Base-by-base conservation (phyloP, 2,888 invertebrate genomes). In the Apoda limacodes region DNA sequence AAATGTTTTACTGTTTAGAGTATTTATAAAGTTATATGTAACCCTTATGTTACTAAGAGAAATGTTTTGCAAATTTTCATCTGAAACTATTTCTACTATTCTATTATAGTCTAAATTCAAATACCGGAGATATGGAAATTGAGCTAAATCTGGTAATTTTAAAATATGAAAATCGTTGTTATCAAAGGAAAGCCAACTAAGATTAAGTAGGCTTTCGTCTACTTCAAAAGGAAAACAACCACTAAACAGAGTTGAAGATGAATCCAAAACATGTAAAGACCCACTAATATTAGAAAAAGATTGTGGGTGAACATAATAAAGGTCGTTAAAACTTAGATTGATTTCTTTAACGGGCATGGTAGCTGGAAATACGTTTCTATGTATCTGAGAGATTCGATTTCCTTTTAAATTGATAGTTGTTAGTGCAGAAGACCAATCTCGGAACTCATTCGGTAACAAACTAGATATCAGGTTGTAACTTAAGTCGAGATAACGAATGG, bases 251-350 rank as follows among this genome's bases (percentile, higher is more conserved):
- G 92, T 91, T 51, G 93, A 93, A 39, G 94, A 93, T 30, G 94
- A 83, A 64, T 95, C 95, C 21, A 95, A 72, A 39, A 90, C 90
- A 63, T 92, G 90, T 29, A 95, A 71, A 12, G 87, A 87, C 30
- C 85, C 84, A 19, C 89, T 87, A 35, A 94, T 82, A 49, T 91
- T 90, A 35, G 84, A 83, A 60, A 95, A 93, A 10, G 93, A 89
- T 55, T 90, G 86, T 13, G 88, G 85, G 57, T 93, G 90, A 45
- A 96, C 85, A 53, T 89, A 88, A 48, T 88, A 87, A 41, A 97
- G 84, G 54, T 92, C 89, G 68, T 97, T 97, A 69, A 95, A 94
- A 59, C 95, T 95, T 43, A 97, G 76, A 70, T 92, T 93, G 42
- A 97, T 85, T 69, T 95, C 95, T 53, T 90, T 89, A 45, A 97